Conservation (phyloP, 2,113 vertebrate species). For the Microcebus tavaratra region DNA sequence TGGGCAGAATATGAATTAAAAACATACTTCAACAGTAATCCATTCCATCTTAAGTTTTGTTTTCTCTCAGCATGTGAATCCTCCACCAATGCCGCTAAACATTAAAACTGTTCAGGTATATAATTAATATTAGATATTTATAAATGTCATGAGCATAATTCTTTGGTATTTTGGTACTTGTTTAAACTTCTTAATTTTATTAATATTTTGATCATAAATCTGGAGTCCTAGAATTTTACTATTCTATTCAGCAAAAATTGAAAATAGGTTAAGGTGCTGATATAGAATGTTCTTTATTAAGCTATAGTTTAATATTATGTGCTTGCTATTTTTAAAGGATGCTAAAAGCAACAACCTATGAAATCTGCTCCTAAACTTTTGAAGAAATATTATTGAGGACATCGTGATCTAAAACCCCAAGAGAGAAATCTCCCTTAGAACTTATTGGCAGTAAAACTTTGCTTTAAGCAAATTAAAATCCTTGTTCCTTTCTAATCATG, state of each 20-base stretch:
- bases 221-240: not conserved
- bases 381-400: not conserved
- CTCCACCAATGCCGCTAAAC: not conserved
- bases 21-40: not conserved
- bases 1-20: not conserved
- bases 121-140: not conserved
- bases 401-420: conserved; percentile 12
- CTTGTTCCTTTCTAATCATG: not conserved
- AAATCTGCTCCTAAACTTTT: not conserved
- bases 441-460: not conserved
- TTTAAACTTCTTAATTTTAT: not conserved
- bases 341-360: not conserved
- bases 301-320: not conserved
- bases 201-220: conserved; percentile 22
- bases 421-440: conserved; percentile 30
- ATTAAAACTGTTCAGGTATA: not conserved
- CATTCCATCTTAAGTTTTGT: not conserved
- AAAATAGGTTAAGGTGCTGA: conserved; percentile 10
- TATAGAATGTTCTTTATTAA: not conserved
- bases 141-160: not conserved
- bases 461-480: conserved; percentile 38
- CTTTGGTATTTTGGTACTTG: not conserved
- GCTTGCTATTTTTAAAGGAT: not conserved
- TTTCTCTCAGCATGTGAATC: not conserved
- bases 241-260: conserved; percentile 19